A percentile compares a stretch with the other conserved stretches of the same genome.
Conservation (phyloP, 92 coral and sea anemone genomes). For the Meandrina meandrites region DNA sequence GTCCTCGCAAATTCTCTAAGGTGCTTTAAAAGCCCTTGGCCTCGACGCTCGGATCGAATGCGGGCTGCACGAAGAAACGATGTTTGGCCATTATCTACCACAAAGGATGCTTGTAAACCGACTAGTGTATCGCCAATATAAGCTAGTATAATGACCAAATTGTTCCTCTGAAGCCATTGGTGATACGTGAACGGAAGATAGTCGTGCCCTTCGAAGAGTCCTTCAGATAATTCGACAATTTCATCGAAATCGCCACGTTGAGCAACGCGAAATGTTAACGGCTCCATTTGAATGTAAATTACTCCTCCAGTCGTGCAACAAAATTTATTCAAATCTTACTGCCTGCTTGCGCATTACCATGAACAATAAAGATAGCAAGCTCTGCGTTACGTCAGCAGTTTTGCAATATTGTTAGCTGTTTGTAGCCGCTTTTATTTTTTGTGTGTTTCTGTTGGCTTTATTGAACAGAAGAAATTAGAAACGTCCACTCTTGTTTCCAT, state of each 20-base stretch:
- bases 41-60: slow-evolving; percentile 77
- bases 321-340: too few relatives aligned
- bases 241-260: slow-evolving; percentile 15
- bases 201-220: slow-evolving; percentile 40
- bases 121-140: slow-evolving; percentile 48
- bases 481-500: too few relatives aligned
- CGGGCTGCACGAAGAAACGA: slow-evolving; percentile 81
- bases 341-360: too few relatives aligned
- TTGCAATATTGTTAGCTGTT: too few relatives aligned
- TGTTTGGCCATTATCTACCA: slow-evolving; percentile 78
- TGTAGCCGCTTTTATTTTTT: too few relatives aligned
- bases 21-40: slow-evolving; percentile 77
- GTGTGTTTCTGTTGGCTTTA: too few relatives aligned
- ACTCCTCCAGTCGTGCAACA: too few relatives aligned
- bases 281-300: too few relatives aligned
- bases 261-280: too few relatives aligned
- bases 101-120: slow-evolving; percentile 79
- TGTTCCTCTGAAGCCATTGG: slow-evolving; percentile 11
- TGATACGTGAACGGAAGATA: slow-evolving; percentile 39
- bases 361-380: too few relatives aligned
- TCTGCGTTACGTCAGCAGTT: too few relatives aligned
- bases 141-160: background rate
- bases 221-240: slow-evolving; percentile 38
- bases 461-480: too few relatives aligned
- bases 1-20: slow-evolving; percentile 62